phyloP scores from a whole-genome alignment of 2,888 invertebrate species.

The Apamea anceps region DNA sequence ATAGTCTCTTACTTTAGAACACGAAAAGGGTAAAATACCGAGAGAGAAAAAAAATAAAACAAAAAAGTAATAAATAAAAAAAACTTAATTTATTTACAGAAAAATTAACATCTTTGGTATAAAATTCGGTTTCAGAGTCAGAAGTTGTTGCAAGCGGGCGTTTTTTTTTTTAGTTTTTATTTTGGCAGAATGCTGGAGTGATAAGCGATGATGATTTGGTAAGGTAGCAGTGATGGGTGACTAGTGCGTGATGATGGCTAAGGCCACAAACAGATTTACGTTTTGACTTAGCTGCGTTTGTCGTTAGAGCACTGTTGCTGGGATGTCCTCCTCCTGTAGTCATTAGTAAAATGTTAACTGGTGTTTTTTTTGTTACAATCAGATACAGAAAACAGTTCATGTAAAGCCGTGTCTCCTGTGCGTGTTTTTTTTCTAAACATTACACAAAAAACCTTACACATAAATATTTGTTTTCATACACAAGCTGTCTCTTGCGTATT shows the following conservation, averaged over 20 bases:
- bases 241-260: constrained; percentile 83
- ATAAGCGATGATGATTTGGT: constrained; percentile 84
- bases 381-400: constrained; percentile 39
- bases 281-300: constrained; percentile 88
- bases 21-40: constrained; percentile 46
- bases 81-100: constrained; percentile 81
- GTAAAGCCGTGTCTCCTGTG: not conserved
- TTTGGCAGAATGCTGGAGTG: constrained; percentile 73
- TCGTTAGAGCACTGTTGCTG: constrained; percentile 86
- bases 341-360: constrained; percentile 64
- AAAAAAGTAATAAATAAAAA: constrained; percentile 67
- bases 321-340: constrained; percentile 88
- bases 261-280: constrained; percentile 85
- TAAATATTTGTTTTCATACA: too few relatives aligned
- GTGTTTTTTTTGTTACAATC: constrained; percentile 11
- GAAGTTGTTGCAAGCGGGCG: constrained; percentile 78
- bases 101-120: constrained; percentile 78
- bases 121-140: constrained; percentile 59
- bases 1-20: constrained; percentile 62
- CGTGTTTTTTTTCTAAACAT: too few relatives aligned
- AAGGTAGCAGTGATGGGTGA: constrained; percentile 86
- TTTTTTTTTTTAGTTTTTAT: constrained; percentile 70
- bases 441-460: too few relatives aligned
- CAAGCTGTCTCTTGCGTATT: too few relatives aligned
- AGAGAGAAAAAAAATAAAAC: constrained; percentile 69